Percentiles rank a stretch among this genome's conserved stretches.
Conservation (phyloP, 2,113 vertebrate genomes). For the Motacilla tschutschensis region DNA sequence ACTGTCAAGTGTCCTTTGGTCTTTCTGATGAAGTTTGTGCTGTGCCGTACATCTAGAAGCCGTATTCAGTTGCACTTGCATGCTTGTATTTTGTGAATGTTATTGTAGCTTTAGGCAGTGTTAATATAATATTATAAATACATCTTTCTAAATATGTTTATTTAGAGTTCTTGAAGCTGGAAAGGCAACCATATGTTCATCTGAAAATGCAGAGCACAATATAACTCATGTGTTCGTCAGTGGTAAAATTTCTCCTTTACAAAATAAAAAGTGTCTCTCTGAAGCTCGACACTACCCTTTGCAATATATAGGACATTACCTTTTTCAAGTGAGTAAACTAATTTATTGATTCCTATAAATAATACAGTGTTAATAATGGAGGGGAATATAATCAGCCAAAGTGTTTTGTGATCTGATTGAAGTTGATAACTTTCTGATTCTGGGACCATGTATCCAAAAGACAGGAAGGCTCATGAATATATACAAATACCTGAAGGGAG, state of each 20-base stretch:
- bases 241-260: conserved; percentile 41
- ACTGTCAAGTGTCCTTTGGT: background rate
- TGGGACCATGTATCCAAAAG: background rate
- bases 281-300: conserved; percentile 75
- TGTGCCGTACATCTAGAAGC: background rate
- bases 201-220: conserved; percentile 39
- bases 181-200: conserved; percentile 77
- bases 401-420: background rate
- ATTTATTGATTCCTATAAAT: background rate
- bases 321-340: conserved; percentile 84
- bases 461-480: background rate
- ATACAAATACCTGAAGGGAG: background rate
- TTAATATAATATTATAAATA: background rate
- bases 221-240: conserved; percentile 85
- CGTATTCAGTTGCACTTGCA: background rate
- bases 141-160: conserved; percentile 36
- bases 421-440: background rate
- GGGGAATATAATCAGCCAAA: background rate
- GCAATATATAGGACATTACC: conserved; percentile 82
- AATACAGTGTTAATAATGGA: background rate
- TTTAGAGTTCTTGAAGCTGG: conserved; percentile 89
- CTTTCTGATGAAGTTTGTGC: background rate
- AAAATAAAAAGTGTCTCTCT: conserved; percentile 39
- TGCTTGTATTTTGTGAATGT: background rate
- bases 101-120: background rate